Conservation (phyloP, 92 coral and sea anemone genomes). For the Epizoanthus ramosus region DNA sequence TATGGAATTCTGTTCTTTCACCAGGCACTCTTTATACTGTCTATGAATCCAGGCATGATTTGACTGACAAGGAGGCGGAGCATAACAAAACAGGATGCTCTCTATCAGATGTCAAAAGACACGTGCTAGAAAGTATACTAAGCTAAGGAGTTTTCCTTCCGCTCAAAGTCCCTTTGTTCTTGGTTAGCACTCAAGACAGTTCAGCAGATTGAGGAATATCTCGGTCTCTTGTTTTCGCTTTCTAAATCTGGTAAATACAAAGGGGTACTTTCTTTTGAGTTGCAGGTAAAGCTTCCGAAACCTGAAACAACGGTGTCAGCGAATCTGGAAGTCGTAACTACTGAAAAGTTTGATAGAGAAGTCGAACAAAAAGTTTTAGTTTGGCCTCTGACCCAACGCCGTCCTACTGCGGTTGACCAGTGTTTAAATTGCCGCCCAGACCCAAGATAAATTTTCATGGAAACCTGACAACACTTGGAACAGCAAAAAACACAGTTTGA, state of each 20-base stretch:
- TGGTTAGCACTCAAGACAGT: not conserved
- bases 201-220: not conserved
- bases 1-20: not conserved
- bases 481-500: conserved; percentile 38
- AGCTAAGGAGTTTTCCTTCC: conserved; percentile 24
- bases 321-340: not conserved
- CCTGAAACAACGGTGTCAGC: not conserved
- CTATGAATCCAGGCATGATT: conserved; percentile 6
- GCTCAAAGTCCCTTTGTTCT: conserved; percentile 47
- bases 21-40: conserved; percentile 23
- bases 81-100: not conserved
- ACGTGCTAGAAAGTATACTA: conserved; percentile 20
- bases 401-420: conserved; percentile 23
- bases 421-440: conserved; percentile 27
- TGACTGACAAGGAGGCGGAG: conserved; percentile 41
- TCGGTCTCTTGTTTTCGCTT: conserved; percentile 39
- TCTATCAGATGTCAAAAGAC: conserved; percentile 44
- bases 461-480: conserved; percentile 28
- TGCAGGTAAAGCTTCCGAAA: conserved; percentile 17
- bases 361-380: not conserved
- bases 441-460: conserved; percentile 6
- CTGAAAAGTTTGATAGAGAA: not conserved
- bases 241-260: not conserved
- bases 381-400: conserved; percentile 41
- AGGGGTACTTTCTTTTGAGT: conserved; percentile 14